Evolutionary conservation across 2,888 invertebrate genomes (phyloP).

Genomic region (Eupsilia transversa): DNA sequence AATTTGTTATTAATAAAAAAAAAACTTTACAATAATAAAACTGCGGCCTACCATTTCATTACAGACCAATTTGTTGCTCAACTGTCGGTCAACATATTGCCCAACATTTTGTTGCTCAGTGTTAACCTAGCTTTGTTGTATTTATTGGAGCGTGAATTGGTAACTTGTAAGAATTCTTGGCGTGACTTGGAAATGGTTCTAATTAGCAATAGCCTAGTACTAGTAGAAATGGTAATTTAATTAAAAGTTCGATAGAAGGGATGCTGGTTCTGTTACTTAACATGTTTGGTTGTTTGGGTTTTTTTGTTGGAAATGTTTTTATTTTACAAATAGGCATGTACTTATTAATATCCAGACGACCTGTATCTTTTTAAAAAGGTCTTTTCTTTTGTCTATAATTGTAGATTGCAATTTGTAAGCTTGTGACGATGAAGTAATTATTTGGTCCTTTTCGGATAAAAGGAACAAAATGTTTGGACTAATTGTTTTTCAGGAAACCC

Average conservation of each 20-base stretch:
- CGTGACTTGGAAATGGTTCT: constrained; percentile 21
- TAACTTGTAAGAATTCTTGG: constrained; percentile 51
- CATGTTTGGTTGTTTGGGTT: neutral
- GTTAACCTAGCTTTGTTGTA: constrained; percentile 4
- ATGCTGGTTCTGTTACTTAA: constrained; percentile 4
- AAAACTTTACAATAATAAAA: neutral
- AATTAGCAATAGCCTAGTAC: constrained; percentile 31
- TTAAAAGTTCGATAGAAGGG: constrained; percentile 1
- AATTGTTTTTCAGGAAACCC: neutral
- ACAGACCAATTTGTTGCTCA: neutral
- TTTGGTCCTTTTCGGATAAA: neutral
- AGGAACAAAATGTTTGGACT: neutral
- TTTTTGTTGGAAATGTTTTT: neutral
- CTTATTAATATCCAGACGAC: neutral
- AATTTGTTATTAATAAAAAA: neutral
- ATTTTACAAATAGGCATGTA: neutral
- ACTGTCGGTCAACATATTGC: constrained; percentile 15
- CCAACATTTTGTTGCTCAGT: constrained; percentile 28
- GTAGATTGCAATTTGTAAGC: neutral
- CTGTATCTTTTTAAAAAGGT: neutral
- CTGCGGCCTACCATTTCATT: neutral
- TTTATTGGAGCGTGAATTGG: constrained; percentile 38
- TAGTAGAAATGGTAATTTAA: constrained; percentile 9
- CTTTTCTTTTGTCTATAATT: neutral
- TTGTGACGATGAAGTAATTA: neutral